These are phyloP conservation scores for Zhuqinia jingwanae DNA, from an alignment of 2,888 invertebrate genomes.

Conservation along the genomic window DNA sequence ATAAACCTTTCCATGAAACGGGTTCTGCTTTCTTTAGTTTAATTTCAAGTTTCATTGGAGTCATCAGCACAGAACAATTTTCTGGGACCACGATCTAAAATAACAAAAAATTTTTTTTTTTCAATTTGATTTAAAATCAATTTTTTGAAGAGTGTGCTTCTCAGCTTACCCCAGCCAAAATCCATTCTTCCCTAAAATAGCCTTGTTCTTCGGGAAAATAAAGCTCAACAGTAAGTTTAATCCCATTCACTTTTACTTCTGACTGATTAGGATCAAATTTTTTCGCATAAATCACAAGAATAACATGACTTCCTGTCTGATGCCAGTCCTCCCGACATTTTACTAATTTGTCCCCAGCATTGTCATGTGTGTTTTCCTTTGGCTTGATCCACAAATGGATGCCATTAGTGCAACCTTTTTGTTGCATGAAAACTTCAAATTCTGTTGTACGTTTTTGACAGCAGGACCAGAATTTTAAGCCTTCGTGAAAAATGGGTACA, in stretches of 20 bases:
- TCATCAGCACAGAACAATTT: slow-evolving; percentile 88
- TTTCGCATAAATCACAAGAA: slow-evolving; percentile 95
- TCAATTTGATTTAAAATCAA: no score
- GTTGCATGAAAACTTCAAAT: slow-evolving; percentile 94
- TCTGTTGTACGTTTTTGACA: slow-evolving; percentile 96
- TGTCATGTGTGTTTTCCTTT: slow-evolving; percentile 82
- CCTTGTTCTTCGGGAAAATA: slow-evolving; percentile 90
- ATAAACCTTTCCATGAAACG: slow-evolving; percentile 90
- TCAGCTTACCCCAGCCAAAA: slow-evolving; percentile 89
- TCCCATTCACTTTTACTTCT: slow-evolving; percentile 90
- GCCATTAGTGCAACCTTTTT: slow-evolving; percentile 93
- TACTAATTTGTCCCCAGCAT: slow-evolving; percentile 72
- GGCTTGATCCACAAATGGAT: slow-evolving; percentile 91
- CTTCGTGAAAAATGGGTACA: slow-evolving; percentile 96
- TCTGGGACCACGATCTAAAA: slow-evolving; percentile 91
- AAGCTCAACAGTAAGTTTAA: slow-evolving; percentile 88
- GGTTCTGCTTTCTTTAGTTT: slow-evolving; percentile 93
- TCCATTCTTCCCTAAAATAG: slow-evolving; percentile 88
- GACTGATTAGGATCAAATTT: slow-evolving; percentile 90
- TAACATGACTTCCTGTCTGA: slow-evolving; percentile 92
- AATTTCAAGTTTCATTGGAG: slow-evolving; percentile 95
- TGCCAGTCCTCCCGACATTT: slow-evolving; percentile 96
- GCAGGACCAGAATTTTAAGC: slow-evolving; percentile 98
- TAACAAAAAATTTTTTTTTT: no score
- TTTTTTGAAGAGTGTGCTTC: no score